phyloP scores from a whole-genome alignment of 1,140 invertebrate genomes.

The Proctacanthus coquilletti region DNA sequence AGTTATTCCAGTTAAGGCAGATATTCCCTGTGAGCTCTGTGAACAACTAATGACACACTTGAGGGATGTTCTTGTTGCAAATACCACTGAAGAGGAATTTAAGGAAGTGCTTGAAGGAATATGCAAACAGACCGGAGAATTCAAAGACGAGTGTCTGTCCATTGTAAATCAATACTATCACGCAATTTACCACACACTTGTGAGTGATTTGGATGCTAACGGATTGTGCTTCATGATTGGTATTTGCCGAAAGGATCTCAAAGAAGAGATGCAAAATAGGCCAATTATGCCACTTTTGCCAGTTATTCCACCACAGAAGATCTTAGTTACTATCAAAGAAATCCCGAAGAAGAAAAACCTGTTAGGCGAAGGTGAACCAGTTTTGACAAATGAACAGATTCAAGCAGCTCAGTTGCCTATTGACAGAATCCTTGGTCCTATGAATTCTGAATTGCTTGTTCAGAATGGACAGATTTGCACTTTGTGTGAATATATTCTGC shows the following conservation, averaged over 20 bases:
- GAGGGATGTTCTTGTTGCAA: slow-evolving; percentile 62
- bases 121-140: slow-evolving; percentile 62
- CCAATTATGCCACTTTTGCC: slow-evolving; percentile 26
- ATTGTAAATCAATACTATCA: slow-evolving; percentile 65
- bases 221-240: slow-evolving; percentile 51
- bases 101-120: slow-evolving; percentile 56
- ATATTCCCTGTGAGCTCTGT: slow-evolving; percentile 71
- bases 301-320: slow-evolving; percentile 15
- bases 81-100: slow-evolving; percentile 73
- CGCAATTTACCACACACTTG: slow-evolving; percentile 53
- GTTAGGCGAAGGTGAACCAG: slow-evolving; percentile 22
- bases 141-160: slow-evolving; percentile 44
- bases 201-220: slow-evolving; percentile 49
- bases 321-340: slow-evolving; percentile 23
- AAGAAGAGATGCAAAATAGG: slow-evolving; percentile 5
- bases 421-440: slow-evolving; percentile 39
- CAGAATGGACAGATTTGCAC: slow-evolving; percentile 44
- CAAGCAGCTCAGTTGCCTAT: slow-evolving; percentile 41
- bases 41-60: slow-evolving; percentile 64
- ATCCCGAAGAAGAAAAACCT: slow-evolving; percentile 10
- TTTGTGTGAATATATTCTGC: slow-evolving; percentile 69
- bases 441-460: slow-evolving; percentile 28
- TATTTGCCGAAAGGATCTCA: slow-evolving; percentile 39
- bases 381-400: slow-evolving; percentile 17
- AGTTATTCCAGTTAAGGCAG: slow-evolving; percentile 33